These are phyloP conservation scores for Nibea coibor DNA, from an alignment of 2,113 vertebrate species.

Conservation along the genomic window DNA sequence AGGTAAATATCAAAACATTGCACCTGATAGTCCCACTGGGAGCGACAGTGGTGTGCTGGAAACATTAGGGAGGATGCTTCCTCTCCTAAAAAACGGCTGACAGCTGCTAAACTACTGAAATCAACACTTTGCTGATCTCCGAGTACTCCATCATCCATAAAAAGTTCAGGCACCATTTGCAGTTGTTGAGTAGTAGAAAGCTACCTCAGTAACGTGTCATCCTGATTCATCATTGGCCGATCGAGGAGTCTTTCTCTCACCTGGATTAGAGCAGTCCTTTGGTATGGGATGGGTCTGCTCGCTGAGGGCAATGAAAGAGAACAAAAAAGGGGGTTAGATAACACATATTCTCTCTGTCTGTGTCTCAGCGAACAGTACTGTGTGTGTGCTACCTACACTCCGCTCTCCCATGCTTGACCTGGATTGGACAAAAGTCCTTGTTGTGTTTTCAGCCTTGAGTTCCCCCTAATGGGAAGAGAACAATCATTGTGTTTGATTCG, in stretches of 20 bases:
- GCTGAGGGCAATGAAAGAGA: constrained; percentile 47
- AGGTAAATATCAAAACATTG: constrained; percentile 7
- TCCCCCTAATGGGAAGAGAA: constrained; percentile 69
- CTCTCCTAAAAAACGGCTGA: constrained; percentile 31
- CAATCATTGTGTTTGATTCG: constrained; percentile 68
- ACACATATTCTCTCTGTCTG: constrained; percentile 59
- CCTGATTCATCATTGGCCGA: constrained; percentile 58
- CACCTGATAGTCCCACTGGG: constrained; percentile 1
- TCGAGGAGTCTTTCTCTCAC: constrained; percentile 54
- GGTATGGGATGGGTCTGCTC: constrained; percentile 34
- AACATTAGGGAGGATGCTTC: constrained; percentile 23
- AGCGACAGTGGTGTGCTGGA: not conserved
- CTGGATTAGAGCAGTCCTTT: constrained; percentile 69
- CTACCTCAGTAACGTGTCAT: constrained; percentile 69
- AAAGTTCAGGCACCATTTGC: constrained; percentile 34
- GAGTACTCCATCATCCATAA: constrained; percentile 2
- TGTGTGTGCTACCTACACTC: constrained; percentile 81
- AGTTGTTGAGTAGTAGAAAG: constrained; percentile 41
- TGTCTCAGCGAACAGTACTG: constrained; percentile 59
- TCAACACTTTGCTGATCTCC: constrained; percentile 34
- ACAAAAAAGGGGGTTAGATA: constrained; percentile 63
- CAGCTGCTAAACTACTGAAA: constrained; percentile 46
- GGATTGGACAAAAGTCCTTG: constrained; percentile 81
- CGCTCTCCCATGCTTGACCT: constrained; percentile 83
- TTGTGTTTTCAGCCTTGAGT: constrained; percentile 76